Base-by-base conservation (phyloP, 2,888 invertebrate genomes). In the Drosophila tripunctata region DNA sequence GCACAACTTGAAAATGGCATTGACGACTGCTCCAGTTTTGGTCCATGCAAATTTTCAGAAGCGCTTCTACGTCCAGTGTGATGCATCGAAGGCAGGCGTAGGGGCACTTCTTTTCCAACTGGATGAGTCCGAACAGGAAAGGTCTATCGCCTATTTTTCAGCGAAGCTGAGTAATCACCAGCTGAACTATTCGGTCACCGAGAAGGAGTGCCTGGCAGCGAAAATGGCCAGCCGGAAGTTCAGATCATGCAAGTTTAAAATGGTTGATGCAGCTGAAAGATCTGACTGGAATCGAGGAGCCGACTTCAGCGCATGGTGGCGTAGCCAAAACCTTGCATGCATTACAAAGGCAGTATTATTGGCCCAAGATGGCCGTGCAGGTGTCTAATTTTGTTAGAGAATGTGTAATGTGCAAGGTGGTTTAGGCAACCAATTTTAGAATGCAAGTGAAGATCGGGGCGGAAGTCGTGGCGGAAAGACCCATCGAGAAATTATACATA, bases 1-100 rank as follows among this genome's bases (percentile, higher is more conserved):
- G n/a, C 10, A 22, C 4, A 6, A 4, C 0, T 4, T 61, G 1
- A 55, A 50, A 4, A n/a, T 10, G 3, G 38, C 35, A 0, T 40
- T 61, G 2, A 66, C 45, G 5, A 44, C 51, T 0, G 51, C 58
- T 4, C 36, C 35, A 2, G 36, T 38, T 2, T 6, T 48, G 3
- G 24, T 41, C 0, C 41, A 57, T 4, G 48, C 38, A 0, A 38
- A 55, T 5, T 55, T 38, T 7, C 22, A n/a, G 3, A 27, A 12
- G 19, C 27, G n/a, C 0, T 51, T 51, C 19, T 38, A 3, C 3
- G 12, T 40, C 2, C 30, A 51, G 14, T 27, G 50, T 4, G 38
- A 38, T 17, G 50, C 30, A 3, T 50, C 50, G 1, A 17, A 50
- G 8, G 17, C 6, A 3, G 30, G 19, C 4, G 36, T 27, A 6